phyloP scores from a whole-genome alignment of 64 coral and sea anemone genomes.

The Stylophora pistillata region DNA sequence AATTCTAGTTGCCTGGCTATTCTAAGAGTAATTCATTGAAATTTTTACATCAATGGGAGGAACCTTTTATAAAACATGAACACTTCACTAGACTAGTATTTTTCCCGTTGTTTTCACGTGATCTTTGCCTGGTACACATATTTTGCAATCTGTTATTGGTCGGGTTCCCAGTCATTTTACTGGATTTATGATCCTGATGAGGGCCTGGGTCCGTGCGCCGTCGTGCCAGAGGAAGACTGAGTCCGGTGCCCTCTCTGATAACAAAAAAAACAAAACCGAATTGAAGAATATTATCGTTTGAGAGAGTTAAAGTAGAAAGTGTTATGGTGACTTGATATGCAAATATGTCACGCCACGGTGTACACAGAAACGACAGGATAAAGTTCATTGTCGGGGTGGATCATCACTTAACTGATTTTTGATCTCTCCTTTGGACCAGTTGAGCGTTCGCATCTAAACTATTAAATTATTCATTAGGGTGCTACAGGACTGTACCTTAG shows the following conservation, averaged over 20 bases:
- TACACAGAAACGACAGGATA: no score
- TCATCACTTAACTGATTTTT: no score
- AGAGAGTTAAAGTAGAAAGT: not conserved
- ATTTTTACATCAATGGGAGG: not conserved
- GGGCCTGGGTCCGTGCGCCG: slow-evolving; percentile 41
- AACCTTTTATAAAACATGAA: not conserved
- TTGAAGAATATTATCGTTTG: no score
- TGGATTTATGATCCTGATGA: slow-evolving; percentile 61
- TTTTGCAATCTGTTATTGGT: not conserved
- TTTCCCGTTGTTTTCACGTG: not conserved
- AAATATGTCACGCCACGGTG: not conserved
- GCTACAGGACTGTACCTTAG: no score
- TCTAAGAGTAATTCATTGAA: not conserved
- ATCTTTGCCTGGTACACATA: not conserved
- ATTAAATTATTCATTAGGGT: no score
- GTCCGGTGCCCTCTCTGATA: slow-evolving; percentile 30
- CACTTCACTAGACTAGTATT: not conserved
- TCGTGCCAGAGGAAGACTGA: slow-evolving; percentile 1
- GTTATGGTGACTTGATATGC: not conserved
- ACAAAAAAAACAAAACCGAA: not conserved
- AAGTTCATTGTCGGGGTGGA: no score
- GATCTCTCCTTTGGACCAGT: no score
- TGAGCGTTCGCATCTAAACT: no score
- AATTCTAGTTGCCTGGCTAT: not conserved
- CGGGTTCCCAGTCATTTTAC: no score